Conservation (phyloP, 2,113 vertebrate genomes). For the Lampris megalopsis region DNA sequence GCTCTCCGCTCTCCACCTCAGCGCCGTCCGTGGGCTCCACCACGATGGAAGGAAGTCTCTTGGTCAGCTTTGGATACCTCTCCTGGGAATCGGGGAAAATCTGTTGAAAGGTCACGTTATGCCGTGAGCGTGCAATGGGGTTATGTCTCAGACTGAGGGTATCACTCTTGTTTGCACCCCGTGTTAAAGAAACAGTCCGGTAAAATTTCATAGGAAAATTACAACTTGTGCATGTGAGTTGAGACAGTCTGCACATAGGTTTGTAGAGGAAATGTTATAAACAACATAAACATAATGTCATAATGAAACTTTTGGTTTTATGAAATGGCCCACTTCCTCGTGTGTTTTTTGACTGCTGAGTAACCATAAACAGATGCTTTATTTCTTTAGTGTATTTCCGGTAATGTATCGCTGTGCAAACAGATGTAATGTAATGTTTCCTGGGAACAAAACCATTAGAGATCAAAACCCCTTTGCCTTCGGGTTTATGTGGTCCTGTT, state of each 20-base stretch:
- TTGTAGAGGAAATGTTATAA: too few relatives aligned
- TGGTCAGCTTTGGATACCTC: constrained; percentile 88
- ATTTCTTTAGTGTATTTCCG: too few relatives aligned
- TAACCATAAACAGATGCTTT: too few relatives aligned
- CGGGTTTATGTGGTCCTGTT: too few relatives aligned
- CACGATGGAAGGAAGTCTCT: constrained; percentile 90
- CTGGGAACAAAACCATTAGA: too few relatives aligned
- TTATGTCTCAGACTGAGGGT: background rate
- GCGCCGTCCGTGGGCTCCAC: constrained; percentile 87
- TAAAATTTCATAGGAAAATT: constrained; percentile 25
- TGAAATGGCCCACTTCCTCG: too few relatives aligned
- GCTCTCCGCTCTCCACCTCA: constrained; percentile 92
- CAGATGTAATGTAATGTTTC: too few relatives aligned
- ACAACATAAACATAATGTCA: too few relatives aligned
- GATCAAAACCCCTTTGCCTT: too few relatives aligned
- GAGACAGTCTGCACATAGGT: background rate
- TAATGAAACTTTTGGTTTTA: too few relatives aligned
- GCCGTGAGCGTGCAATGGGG: background rate
- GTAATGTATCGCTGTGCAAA: too few relatives aligned
- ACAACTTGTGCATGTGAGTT: background rate
- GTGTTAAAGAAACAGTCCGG: constrained; percentile 17
- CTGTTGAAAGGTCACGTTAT: constrained; percentile 73
- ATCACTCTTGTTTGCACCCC: background rate
- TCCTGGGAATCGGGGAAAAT: constrained; percentile 87
- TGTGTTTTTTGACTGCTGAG: too few relatives aligned